Percentiles rank a stretch among this genome's conserved stretches.
These are phyloP conservation scores for Arvicanthis niloticus DNA, from an alignment of 2,113 vertebrate species.

Conservation along the genomic window DNA sequence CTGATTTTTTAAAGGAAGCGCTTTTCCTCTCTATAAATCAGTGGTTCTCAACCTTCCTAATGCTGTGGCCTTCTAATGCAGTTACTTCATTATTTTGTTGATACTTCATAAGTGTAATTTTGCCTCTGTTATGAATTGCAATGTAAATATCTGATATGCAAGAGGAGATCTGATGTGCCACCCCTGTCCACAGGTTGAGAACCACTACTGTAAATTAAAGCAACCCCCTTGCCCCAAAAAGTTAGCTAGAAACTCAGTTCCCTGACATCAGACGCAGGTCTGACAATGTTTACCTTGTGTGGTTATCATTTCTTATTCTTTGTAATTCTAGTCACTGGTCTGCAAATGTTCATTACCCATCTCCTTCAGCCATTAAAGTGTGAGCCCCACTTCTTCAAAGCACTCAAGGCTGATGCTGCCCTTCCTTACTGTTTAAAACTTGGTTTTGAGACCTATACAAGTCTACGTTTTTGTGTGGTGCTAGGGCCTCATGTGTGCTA, in stretches of 20 bases:
- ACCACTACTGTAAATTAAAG: constrained; percentile 8
- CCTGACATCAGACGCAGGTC: neutral
- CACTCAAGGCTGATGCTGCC: neutral
- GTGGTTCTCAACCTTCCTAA: neutral
- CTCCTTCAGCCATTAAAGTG: neutral
- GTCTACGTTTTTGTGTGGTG: neutral
- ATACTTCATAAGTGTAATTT: neutral
- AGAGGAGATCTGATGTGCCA: neutral
- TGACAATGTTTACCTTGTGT: neutral
- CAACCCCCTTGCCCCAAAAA: neutral
- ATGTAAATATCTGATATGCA: neutral
- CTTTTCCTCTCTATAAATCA: neutral
- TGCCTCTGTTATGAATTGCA: neutral
- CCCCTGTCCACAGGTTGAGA: neutral
- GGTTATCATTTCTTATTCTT: neutral
- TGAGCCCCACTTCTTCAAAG: neutral
- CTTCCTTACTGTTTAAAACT: neutral
- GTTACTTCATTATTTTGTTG: neutral
- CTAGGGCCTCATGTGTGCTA: neutral
- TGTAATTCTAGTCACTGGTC: neutral
- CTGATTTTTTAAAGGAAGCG: neutral
- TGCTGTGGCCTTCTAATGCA: neutral
- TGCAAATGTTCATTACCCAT: neutral
- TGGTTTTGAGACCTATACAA: neutral
- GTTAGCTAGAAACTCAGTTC: neutral